Percentiles rank a stretch among this genome's conserved stretches.
Conservation (phyloP, 2,888 invertebrate species). For the Torymus texanus region DNA sequence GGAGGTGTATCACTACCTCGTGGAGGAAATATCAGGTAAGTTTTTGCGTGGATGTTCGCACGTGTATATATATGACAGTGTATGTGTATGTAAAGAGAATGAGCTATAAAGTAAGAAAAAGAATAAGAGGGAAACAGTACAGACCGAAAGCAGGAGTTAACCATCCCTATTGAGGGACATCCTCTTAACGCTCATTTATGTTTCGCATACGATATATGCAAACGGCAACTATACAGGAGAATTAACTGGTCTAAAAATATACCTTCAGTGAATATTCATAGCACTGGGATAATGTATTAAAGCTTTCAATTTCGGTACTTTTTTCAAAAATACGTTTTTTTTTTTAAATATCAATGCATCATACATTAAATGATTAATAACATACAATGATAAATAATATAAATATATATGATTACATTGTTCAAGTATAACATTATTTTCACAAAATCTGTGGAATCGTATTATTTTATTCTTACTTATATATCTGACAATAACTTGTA, state of each 20-base stretch:
- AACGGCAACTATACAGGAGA: too few relatives aligned
- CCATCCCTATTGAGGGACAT: constrained; percentile 1
- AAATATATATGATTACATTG: too few relatives aligned
- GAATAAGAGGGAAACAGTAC: not conserved
- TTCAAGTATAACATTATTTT: too few relatives aligned
- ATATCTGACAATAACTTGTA: too few relatives aligned
- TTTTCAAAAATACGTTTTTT: not conserved
- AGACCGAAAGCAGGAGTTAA: constrained; percentile 4
- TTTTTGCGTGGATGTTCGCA: not conserved
- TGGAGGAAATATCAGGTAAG: constrained; percentile 70
- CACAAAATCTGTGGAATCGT: too few relatives aligned
- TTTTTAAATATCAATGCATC: too few relatives aligned
- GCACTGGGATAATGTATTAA: not conserved
- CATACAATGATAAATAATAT: too few relatives aligned
- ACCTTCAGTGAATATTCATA: not conserved
- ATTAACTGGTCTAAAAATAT: constrained; percentile 1
- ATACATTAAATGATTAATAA: too few relatives aligned
- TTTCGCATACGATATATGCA: not conserved
- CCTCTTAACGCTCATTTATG: constrained; percentile 30
- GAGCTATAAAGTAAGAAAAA: too few relatives aligned
- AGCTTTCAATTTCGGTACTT: not conserved
- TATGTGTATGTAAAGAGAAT: too few relatives aligned
- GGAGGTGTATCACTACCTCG: constrained; percentile 68
- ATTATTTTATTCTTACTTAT: too few relatives aligned
- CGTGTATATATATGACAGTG: too few relatives aligned